These are phyloP conservation scores for Oreotrochilus melanogaster DNA, from an alignment of 2,113 vertebrate species.

Conservation along the genomic window DNA sequence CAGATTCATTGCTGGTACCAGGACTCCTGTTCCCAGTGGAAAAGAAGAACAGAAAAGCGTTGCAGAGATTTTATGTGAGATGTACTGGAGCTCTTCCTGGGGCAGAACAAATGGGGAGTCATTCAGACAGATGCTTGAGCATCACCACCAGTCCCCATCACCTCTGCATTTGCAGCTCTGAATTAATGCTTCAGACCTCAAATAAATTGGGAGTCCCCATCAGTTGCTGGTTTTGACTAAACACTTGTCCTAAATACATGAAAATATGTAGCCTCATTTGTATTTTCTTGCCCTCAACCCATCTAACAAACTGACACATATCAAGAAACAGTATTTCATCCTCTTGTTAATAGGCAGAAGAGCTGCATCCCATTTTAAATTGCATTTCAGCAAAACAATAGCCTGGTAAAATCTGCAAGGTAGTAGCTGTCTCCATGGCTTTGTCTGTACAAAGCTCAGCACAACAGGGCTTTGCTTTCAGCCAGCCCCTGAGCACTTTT, in stretches of 20 bases:
- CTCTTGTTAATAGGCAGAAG: constrained; percentile 2
- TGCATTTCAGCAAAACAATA: constrained; percentile 51
- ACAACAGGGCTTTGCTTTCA: constrained; percentile 23
- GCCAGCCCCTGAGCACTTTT: constrained; percentile 24
- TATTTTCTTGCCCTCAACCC: neutral
- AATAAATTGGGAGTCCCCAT: neutral
- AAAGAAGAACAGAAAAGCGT: neutral
- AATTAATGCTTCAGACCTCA: neutral
- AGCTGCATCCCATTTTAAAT: constrained; percentile 25
- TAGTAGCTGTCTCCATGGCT: neutral
- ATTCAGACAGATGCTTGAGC: neutral
- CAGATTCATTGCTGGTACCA: neutral
- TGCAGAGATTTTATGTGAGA: neutral
- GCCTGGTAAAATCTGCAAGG: neutral
- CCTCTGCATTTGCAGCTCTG: neutral
- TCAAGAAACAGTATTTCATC: constrained; percentile 4
- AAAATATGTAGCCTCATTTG: neutral
- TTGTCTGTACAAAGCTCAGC: neutral
- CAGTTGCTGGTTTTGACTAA: neutral
- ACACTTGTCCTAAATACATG: neutral
- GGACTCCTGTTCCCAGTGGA: neutral
- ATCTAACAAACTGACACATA: neutral
- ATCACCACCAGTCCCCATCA: neutral
- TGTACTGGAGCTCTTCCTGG: neutral
- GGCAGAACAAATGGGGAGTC: neutral